Percentiles rank a stretch among this genome's conserved stretches.
phyloP scores from a whole-genome alignment of 2,113 vertebrate species.

The Brachyistius frenatus region DNA sequence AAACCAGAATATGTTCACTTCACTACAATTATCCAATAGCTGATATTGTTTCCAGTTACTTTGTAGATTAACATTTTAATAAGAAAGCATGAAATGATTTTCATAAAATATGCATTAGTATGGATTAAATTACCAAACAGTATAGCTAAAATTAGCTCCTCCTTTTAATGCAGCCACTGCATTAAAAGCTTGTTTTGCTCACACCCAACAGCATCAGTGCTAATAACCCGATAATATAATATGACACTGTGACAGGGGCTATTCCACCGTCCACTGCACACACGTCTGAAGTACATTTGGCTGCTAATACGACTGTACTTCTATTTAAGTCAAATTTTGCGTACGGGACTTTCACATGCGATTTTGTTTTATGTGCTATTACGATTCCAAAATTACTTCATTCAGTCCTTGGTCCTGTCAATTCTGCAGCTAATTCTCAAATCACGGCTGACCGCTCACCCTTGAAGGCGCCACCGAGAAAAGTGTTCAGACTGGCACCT shows the following conservation, averaged over 20 bases:
- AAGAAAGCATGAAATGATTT: conserved; percentile 3
- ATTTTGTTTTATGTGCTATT: neutral
- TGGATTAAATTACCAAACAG: conserved; percentile 21
- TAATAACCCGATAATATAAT: neutral
- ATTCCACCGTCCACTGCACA: neutral
- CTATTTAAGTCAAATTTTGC: neutral
- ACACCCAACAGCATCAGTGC: neutral
- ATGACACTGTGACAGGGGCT: neutral
- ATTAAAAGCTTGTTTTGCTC: neutral
- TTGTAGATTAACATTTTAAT: conserved; percentile 23
- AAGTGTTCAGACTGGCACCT: neutral
- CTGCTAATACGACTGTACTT: neutral
- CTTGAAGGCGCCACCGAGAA: neutral
- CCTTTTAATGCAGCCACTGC: no score
- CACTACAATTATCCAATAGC: conserved; percentile 11
- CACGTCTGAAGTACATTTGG: neutral
- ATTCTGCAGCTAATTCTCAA: conserved; percentile 12
- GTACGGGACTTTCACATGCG: neutral
- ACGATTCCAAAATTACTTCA: neutral
- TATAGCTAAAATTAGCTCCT: conserved; percentile 1
- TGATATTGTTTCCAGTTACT: conserved; percentile 4
- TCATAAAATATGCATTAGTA: neutral
- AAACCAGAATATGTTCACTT: neutral
- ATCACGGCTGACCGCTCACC: neutral
- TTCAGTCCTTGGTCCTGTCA: neutral